Base-by-base conservation (phyloP, 2,888 invertebrate species). In the Nipponacmea schrenckii region DNA sequence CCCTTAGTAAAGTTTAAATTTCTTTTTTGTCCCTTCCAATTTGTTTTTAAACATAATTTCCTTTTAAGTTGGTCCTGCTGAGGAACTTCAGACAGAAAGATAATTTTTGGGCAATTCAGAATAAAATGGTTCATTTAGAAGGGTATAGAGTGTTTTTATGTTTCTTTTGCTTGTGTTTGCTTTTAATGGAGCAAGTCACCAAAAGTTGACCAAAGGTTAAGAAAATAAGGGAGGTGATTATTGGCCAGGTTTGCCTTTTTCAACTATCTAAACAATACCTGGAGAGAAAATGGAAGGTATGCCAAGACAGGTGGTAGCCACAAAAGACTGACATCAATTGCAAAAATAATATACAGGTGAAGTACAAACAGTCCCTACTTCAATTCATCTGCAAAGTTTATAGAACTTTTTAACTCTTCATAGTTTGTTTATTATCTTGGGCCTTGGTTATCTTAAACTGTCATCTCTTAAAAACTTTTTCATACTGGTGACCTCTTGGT, bases 221-320 rank as follows among this genome's bases (percentile, higher is more conserved):
- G 20, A 56, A 56, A 56, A 56, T 56, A 56, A 56, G 24, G 24
- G 56, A 24, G 14, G 20, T 56, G 56, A 20, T 56, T 24, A 56
- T 56, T 56, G 56, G 20, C 24, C 20, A 24, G 56, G 20, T 56
- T 56, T 8, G 20, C 56, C 24, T 56, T 20, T 24, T 56, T 56
- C 56, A 56, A 12, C 56, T 56, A 56, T 24, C 24, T 56, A 56
- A 56, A 56, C 56, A 56, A 56, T 56, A 56, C 56, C 56, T 56
- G 24, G 24, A 24, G 56, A 15, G 56, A 4, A 24, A 56, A 56
- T 56, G 24, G 56, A 24, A 56, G 56, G 56, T 24, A 56, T 56
- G 56, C 24, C 7, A 56, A 24, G 56, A 24, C 56, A 56, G 56
- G 56, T 56, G 56, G 56, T 24, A 1, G 39, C 39, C 39, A 39